These are phyloP conservation scores for Morinoia aosen DNA, from an alignment of 2,888 invertebrate genomes.

Conservation along the genomic window DNA sequence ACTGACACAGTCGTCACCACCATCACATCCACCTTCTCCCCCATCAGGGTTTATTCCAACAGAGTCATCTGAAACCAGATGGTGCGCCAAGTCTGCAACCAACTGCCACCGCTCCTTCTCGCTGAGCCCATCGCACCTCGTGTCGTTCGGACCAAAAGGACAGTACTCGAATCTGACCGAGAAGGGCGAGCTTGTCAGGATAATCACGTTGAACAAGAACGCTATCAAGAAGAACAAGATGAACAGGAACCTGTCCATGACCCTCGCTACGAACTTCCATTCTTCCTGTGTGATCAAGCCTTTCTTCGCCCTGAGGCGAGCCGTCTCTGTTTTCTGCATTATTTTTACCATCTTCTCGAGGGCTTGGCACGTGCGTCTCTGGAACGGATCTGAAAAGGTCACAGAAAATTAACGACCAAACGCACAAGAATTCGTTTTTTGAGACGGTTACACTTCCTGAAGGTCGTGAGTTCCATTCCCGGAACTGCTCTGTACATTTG, in stretches of 20 bases:
- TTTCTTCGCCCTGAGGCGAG: conserved; percentile 14
- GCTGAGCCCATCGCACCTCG: conserved; percentile 34
- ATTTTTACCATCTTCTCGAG: conserved; percentile 54
- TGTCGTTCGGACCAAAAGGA: conserved; percentile 53
- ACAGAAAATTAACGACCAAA: neutral
- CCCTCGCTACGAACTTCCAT: conserved; percentile 66
- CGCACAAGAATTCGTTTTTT: too few relatives aligned
- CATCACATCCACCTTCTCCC: conserved; percentile 10
- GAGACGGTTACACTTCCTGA: neutral
- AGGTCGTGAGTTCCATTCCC: neutral
- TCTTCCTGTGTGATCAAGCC: conserved; percentile 11
- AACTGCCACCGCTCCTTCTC: neutral
- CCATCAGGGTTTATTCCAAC: neutral
- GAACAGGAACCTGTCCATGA: conserved; percentile 63
- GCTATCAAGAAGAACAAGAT: conserved; percentile 59
- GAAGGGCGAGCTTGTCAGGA: conserved; percentile 63
- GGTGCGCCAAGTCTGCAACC: conserved; percentile 6
- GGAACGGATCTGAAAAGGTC: conserved; percentile 62
- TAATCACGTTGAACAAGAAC: conserved; percentile 62
- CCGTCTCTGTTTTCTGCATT: conserved; percentile 48
- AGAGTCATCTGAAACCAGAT: neutral
- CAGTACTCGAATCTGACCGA: conserved; percentile 63
- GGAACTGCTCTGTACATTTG: too few relatives aligned
- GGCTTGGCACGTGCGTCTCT: conserved; percentile 61
- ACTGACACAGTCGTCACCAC: neutral